Evolutionary conservation across 2,888 invertebrate genomes (phyloP).

Genomic region (Disparrhopalites patrizii): DNA sequence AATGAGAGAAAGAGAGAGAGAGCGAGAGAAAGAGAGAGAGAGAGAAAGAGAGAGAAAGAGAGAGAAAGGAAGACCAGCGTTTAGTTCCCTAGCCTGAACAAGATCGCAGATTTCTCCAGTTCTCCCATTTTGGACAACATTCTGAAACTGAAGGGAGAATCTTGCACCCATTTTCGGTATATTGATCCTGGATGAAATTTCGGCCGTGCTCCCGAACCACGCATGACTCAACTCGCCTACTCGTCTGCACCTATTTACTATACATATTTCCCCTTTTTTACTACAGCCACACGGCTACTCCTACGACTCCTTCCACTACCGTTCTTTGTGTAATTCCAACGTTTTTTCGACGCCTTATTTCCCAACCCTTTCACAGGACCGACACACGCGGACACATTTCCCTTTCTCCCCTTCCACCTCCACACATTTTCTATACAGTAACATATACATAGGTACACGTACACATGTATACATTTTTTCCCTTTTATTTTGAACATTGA

Average conservation of each 20-base stretch:
- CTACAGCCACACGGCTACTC: no score
- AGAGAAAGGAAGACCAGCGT: constrained; percentile 9
- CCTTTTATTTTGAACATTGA: no score
- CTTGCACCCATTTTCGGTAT: constrained; percentile 19
- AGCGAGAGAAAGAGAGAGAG: not conserved
- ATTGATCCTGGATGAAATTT: constrained; percentile 16
- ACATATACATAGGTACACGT: not conserved
- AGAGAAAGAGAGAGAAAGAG: constrained; percentile 4
- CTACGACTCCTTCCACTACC: no score
- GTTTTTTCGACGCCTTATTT: no score
- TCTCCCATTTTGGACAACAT: constrained; percentile 18
- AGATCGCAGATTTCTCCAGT: constrained; percentile 8
- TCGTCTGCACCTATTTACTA: not conserved
- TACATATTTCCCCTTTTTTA: no score
- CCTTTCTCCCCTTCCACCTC: not conserved
- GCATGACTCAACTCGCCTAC: constrained; percentile 4
- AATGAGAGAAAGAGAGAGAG: not conserved
- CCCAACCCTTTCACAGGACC: no score
- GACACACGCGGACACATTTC: no score
- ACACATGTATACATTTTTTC: no score
- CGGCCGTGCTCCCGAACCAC: not conserved
- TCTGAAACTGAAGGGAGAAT: constrained; percentile 1
- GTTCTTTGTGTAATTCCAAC: no score
- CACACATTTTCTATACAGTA: not conserved
- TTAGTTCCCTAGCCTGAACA: constrained; percentile 1